Conservation (phyloP, 1,140 invertebrate genomes). For the Frieseomelitta varia region DNA sequence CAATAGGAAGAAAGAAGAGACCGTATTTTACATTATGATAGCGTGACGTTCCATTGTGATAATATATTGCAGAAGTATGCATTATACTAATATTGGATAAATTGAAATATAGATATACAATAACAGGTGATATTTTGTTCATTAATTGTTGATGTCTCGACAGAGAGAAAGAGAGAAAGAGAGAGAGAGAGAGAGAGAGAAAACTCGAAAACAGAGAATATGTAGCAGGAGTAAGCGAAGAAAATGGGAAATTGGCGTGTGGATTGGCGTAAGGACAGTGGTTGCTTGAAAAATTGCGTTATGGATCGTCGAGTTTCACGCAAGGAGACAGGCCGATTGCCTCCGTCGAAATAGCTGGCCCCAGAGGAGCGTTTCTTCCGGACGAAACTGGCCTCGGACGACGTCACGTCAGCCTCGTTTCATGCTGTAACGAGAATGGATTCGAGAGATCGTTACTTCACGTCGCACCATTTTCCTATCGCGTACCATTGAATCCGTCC, state of each 20-base stretch:
- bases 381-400: not conserved
- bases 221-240: too few species aligned
- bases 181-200: too few species aligned
- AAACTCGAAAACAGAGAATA: too few species aligned
- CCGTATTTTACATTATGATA: too few species aligned
- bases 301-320: conserved; percentile 57
- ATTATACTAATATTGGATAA: too few species aligned
- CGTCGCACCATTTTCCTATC: conserved; percentile 48
- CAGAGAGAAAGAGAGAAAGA: too few species aligned
- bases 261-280: not conserved
- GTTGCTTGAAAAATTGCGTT: conserved; percentile 60
- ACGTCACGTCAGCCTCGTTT: conserved; percentile 52
- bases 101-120: too few species aligned
- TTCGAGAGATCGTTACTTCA: conserved; percentile 51
- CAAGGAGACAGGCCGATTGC: conserved; percentile 60
- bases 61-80: too few species aligned
- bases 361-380: conserved; percentile 45
- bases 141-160: too few species aligned
- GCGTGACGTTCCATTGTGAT: too few species aligned
- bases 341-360: conserved; percentile 52
- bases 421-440: conserved; percentile 62
- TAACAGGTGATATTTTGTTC: too few species aligned
- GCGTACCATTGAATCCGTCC: conserved; percentile 17
- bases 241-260: not conserved
- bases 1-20: too few species aligned